These are phyloP conservation scores for Petrolisthes manimaculis DNA, from an alignment of 2,888 invertebrate species.

Conservation along the genomic window DNA sequence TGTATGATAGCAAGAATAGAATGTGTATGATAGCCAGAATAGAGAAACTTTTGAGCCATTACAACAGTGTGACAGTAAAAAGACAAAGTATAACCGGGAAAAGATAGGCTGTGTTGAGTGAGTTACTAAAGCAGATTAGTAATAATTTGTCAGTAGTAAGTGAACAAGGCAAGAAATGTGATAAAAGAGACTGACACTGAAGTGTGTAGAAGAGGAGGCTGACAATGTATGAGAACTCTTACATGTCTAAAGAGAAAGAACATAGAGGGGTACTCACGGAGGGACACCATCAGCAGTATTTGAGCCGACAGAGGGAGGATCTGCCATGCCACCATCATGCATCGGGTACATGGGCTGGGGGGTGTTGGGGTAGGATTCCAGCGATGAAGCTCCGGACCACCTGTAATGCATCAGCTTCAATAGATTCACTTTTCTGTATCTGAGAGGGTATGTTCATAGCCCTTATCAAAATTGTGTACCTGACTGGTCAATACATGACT, in stretches of 20 bases:
- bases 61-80: too few relatives aligned
- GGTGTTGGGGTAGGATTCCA: constrained; percentile 62
- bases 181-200: neutral
- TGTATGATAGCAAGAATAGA: too few relatives aligned
- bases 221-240: neutral
- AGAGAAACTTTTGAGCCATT: too few relatives aligned
- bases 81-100: too few relatives aligned
- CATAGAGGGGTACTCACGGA: constrained; percentile 42
- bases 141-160: too few relatives aligned
- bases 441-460: too few relatives aligned
- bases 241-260: neutral
- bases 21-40: too few relatives aligned
- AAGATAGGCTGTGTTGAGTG: too few relatives aligned
- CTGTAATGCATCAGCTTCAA: constrained; percentile 19
- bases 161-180: neutral
- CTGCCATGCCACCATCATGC: constrained; percentile 51
- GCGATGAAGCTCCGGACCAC: constrained; percentile 42
- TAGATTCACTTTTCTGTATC: too few relatives aligned
- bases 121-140: too few relatives aligned
- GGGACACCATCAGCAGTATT: constrained; percentile 54
- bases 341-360: constrained; percentile 57
- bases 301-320: constrained; percentile 61
- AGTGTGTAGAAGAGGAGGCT: neutral
- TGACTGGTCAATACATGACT: too few relatives aligned
- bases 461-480: too few relatives aligned